Evolutionary conservation across 2,888 invertebrate species (phyloP).

Genomic region (Conomelus anceps): DNA sequence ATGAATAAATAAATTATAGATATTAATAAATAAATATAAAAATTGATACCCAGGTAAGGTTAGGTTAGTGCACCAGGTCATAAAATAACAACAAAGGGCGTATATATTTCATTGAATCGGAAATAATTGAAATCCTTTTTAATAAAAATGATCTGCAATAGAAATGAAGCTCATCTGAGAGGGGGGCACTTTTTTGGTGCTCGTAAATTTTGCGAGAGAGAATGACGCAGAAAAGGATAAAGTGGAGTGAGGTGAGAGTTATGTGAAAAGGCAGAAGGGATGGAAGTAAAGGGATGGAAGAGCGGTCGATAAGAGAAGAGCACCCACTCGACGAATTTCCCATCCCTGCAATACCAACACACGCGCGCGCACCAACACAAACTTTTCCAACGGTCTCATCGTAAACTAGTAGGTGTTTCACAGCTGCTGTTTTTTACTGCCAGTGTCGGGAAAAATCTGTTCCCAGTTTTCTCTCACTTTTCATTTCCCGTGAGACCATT

Average conservation of each 20-base stretch:
- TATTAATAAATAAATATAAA: too few species aligned
- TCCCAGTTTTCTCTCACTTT: background rate
- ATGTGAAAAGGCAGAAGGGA: background rate
- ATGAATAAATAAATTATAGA: too few species aligned
- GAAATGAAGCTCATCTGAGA: too few species aligned
- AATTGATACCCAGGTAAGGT: too few species aligned
- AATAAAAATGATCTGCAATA: background rate
- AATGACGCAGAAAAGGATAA: background rate
- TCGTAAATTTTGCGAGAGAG: background rate
- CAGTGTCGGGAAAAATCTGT: background rate
- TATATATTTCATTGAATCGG: background rate
- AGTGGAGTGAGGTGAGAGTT: background rate
- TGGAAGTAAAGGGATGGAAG: background rate
- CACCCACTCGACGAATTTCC: background rate
- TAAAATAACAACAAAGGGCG: background rate
- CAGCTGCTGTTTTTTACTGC: background rate
- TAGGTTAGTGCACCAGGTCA: background rate
- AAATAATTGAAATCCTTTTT: background rate
- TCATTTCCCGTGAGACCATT: background rate
- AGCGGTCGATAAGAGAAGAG: background rate
- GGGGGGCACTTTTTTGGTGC: background rate
- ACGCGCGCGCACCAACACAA: background rate
- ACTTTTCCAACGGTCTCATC: background rate
- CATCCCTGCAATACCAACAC: background rate
- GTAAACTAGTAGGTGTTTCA: background rate